Percentiles rank a stretch among this genome's conserved stretches.
Evolutionary conservation across 2,888 invertebrate genomes (phyloP).

Genomic region (Steromphala cineraria): DNA sequence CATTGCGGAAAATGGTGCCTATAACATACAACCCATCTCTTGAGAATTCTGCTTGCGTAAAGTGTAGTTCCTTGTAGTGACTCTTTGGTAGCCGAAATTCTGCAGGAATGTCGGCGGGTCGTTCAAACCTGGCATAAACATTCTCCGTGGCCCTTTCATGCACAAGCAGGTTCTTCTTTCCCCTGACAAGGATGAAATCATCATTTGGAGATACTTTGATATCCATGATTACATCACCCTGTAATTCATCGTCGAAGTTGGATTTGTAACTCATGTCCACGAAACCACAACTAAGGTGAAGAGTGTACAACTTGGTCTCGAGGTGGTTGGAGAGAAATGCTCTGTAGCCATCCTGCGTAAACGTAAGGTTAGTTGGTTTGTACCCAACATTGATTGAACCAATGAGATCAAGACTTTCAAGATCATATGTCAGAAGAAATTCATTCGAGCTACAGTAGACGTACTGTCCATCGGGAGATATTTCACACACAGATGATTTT

Average conservation of each 20-base stretch:
- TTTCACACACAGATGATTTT: constrained; percentile 60
- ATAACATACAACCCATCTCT: constrained; percentile 68
- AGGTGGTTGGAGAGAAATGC: constrained; percentile 61
- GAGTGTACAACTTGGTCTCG: constrained; percentile 62
- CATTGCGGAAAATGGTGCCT: constrained; percentile 70
- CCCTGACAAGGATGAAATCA: constrained; percentile 38
- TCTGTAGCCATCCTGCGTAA: constrained; percentile 60
- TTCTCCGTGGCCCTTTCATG: constrained; percentile 64
- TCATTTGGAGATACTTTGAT: constrained; percentile 3
- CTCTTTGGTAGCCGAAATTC: constrained; percentile 72
- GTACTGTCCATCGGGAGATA: constrained; percentile 64
- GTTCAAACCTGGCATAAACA: constrained; percentile 57
- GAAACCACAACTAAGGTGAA: constrained; percentile 61
- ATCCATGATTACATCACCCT: constrained; percentile 9
- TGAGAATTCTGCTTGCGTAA: constrained; percentile 69
- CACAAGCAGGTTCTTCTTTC: constrained; percentile 59
- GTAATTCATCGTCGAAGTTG: constrained; percentile 10
- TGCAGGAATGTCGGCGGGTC: constrained; percentile 66
- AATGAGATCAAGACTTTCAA: constrained; percentile 62
- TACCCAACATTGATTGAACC: constrained; percentile 57
- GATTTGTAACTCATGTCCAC: constrained; percentile 65
- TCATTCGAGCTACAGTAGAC: constrained; percentile 70
- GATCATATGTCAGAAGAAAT: constrained; percentile 64
- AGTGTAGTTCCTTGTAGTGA: constrained; percentile 55
- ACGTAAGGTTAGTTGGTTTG: constrained; percentile 58